Conservation (phyloP, 2,113 vertebrate species). For the Petrocephalus microphthalmus region DNA sequence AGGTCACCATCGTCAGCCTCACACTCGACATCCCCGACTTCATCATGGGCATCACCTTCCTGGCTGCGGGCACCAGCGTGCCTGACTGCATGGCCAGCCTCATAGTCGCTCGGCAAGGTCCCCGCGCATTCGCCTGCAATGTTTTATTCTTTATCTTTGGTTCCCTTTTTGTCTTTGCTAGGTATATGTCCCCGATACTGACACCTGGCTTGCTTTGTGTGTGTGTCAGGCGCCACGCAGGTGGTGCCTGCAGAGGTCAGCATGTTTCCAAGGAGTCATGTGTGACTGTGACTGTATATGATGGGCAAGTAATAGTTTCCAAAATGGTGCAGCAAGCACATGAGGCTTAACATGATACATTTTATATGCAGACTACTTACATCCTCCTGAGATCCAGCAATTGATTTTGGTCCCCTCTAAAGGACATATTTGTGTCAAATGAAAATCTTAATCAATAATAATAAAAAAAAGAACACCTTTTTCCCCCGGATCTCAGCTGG, state of each 20-base stretch:
- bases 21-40: conserved; percentile 69
- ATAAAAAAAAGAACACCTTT: no score
- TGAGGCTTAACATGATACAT: not conserved
- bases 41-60: conserved; percentile 72
- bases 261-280: not conserved
- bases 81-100: conserved; percentile 74
- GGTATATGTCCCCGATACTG: not conserved
- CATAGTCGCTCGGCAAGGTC: conserved; percentile 68
- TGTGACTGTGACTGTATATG: not conserved
- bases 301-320: not conserved
- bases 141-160: not conserved
- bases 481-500: no score
- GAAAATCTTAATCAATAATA: not conserved
- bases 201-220: not conserved
- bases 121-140: not conserved
- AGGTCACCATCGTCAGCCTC: conserved; percentile 71
- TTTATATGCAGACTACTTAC: not conserved
- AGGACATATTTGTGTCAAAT: not conserved
- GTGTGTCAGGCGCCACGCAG: not conserved
- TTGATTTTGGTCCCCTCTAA: not conserved
- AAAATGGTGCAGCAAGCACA: not conserved
- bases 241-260: not conserved
- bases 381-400: not conserved
- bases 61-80: conserved; percentile 71
- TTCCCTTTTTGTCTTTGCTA: not conserved